Evolutionary conservation across 2,888 invertebrate species (phyloP).

Genomic region (Microchrysa polita): DNA sequence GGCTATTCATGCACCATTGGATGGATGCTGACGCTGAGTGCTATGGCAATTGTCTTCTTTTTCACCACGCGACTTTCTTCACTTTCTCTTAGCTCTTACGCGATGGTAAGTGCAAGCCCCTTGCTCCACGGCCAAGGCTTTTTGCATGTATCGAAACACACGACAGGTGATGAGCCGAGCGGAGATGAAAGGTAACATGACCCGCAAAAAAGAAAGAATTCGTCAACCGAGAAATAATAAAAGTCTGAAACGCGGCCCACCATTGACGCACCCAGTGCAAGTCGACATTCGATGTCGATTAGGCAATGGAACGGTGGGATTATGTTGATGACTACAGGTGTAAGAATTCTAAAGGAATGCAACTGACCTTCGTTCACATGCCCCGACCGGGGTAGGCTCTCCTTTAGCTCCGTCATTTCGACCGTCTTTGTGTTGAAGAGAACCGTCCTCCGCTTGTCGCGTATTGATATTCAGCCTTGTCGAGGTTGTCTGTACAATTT

Average conservation of each 20-base stretch:
- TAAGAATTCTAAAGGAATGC: constrained; percentile 33
- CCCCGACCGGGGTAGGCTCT: constrained; percentile 72
- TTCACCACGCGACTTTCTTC: constrained; percentile 31
- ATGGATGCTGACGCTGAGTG: background rate
- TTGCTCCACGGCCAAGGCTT: background rate
- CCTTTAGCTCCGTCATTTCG: constrained; percentile 63
- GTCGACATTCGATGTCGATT: background rate
- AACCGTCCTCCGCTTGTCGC: background rate
- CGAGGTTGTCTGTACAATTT: constrained; percentile 8
- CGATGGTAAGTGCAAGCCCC: background rate
- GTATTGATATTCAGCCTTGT: constrained; percentile 5
- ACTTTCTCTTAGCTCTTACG: constrained; percentile 34
- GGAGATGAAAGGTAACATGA: background rate
- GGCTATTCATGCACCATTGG: constrained; percentile 22
- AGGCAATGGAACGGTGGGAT: background rate
- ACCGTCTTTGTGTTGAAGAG: background rate
- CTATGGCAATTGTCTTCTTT: constrained; percentile 9
- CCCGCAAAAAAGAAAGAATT: too few relatives aligned
- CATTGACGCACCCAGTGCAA: too few relatives aligned
- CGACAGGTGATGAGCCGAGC: background rate
- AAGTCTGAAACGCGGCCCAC: too few relatives aligned
- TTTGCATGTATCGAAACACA: background rate
- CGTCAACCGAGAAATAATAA: too few relatives aligned
- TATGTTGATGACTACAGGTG: constrained; percentile 39
- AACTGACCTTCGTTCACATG: constrained; percentile 72